Conservation (phyloP, 2,888 invertebrate species). For the Drosophila heteroneura region DNA sequence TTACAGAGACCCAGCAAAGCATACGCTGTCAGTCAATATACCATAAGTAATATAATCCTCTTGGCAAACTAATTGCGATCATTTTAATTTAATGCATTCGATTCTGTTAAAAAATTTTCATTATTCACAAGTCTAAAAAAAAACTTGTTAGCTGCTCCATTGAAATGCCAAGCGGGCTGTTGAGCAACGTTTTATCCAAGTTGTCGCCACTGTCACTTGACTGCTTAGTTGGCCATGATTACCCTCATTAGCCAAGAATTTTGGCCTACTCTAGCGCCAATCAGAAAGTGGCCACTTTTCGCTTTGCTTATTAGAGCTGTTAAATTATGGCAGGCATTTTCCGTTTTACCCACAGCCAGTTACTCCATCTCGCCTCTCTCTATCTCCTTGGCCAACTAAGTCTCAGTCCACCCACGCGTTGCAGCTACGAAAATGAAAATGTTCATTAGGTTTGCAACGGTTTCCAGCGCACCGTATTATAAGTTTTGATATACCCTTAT, state of each 20-base stretch:
- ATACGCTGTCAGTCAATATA: background rate
- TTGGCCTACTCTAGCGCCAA: constrained; percentile 41
- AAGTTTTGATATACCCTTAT: constrained; percentile 54
- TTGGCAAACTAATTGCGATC: constrained; percentile 30
- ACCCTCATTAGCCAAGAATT: constrained; percentile 71
- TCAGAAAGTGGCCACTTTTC: constrained; percentile 54
- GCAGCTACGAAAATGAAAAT: constrained; percentile 68
- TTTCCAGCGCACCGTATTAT: constrained; percentile 74
- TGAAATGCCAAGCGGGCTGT: constrained; percentile 28
- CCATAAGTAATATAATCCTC: constrained; percentile 23
- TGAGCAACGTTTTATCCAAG: constrained; percentile 32
- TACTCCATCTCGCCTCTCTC: background rate
- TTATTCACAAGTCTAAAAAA: constrained; percentile 1
- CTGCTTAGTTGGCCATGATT: constrained; percentile 35
- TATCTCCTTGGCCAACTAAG: constrained; percentile 8
- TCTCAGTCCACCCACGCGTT: constrained; percentile 62
- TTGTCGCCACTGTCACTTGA: constrained; percentile 39
- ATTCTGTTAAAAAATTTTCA: constrained; percentile 36
- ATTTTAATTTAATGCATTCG: constrained; percentile 19
- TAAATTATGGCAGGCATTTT: constrained; percentile 72
- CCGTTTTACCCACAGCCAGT: constrained; percentile 21
- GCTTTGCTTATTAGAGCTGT: constrained; percentile 73
- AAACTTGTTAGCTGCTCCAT: constrained; percentile 35
- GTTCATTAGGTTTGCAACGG: constrained; percentile 79
- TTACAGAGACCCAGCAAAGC: background rate